phyloP scores from a whole-genome alignment of 2,113 vertebrate genomes.

The Terrapene triunguis region DNA sequence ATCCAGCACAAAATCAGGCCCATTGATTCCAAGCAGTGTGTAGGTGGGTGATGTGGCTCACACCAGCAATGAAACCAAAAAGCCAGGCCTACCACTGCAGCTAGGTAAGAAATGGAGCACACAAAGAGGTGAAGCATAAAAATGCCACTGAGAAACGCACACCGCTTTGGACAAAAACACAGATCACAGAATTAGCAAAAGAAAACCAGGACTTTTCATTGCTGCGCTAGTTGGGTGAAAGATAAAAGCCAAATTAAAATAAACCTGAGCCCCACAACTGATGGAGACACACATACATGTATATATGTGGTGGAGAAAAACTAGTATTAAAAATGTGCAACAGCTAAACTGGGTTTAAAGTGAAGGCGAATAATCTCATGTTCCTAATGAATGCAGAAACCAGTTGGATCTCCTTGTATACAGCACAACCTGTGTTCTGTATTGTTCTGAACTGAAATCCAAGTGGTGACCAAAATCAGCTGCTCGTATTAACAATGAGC shows the following conservation, averaged over 20 bases:
- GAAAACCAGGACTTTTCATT: accelerated
- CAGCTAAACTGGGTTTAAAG: neutral
- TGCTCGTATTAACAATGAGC: slow-evolving; percentile 24
- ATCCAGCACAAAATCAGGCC: neutral
- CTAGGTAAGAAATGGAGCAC: neutral
- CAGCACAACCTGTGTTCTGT: neutral
- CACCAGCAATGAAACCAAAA: neutral
- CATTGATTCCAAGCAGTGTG: neutral
- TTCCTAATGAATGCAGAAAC: neutral
- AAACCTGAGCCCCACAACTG: accelerated
- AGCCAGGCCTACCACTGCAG: neutral
- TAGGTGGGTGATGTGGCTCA: accelerated
- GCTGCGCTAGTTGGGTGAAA: neutral
- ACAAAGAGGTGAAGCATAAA: neutral
- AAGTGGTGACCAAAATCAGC: neutral
- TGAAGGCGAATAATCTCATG: accelerated
- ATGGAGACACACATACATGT: accelerated
- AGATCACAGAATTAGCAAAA: neutral
- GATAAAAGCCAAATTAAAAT: neutral
- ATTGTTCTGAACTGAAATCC: neutral
- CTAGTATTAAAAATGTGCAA: neutral
- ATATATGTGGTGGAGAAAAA: neutral
- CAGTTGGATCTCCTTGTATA: neutral
- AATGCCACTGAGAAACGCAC: neutral
- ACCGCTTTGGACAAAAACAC: neutral